Conservation (phyloP, 2,888 invertebrate species). For the Epistrophe eligans region DNA sequence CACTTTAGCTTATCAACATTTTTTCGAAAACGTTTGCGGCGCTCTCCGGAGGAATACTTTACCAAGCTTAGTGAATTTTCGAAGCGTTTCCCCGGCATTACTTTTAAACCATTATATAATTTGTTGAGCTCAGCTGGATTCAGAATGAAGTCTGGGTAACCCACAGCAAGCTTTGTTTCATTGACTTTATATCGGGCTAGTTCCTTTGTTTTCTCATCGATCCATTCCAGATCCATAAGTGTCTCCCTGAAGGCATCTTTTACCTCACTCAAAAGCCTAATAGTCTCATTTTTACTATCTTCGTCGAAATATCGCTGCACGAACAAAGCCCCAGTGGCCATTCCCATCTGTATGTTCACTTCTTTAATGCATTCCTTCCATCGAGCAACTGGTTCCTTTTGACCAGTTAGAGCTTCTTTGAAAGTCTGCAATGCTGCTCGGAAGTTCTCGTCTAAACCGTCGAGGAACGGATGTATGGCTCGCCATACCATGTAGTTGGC, state of each 20-base stretch:
- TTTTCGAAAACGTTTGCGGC: conserved; percentile 85
- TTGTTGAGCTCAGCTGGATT: conserved; percentile 91
- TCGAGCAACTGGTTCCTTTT: conserved; percentile 91
- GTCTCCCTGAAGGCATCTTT: conserved; percentile 93
- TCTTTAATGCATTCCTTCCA: conserved; percentile 96
- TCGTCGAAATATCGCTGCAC: conserved; percentile 87
- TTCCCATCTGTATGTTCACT: conserved; percentile 93
- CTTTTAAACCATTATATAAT: conserved; percentile 90
- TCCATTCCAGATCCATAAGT: conserved; percentile 93
- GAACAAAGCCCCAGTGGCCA: conserved; percentile 85
- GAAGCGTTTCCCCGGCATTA: conserved; percentile 90
- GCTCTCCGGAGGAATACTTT: conserved; percentile 89
- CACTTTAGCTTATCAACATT: conserved; percentile 92
- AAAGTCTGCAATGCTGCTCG: conserved; percentile 70
- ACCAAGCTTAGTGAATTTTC: conserved; percentile 91
- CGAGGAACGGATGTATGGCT: conserved; percentile 53
- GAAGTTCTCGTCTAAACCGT: conserved; percentile 72
- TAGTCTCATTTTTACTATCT: conserved; percentile 86
- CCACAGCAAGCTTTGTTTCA: conserved; percentile 95
- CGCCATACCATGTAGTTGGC: conserved; percentile 77
- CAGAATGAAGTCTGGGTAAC: conserved; percentile 95
- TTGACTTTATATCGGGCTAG: conserved; percentile 94
- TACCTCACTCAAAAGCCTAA: conserved; percentile 94
- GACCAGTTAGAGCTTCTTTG: conserved; percentile 92
- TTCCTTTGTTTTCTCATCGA: conserved; percentile 93